phyloP scores from a whole-genome alignment of 2,888 invertebrate species.

The Allophyes oxyacanthae region DNA sequence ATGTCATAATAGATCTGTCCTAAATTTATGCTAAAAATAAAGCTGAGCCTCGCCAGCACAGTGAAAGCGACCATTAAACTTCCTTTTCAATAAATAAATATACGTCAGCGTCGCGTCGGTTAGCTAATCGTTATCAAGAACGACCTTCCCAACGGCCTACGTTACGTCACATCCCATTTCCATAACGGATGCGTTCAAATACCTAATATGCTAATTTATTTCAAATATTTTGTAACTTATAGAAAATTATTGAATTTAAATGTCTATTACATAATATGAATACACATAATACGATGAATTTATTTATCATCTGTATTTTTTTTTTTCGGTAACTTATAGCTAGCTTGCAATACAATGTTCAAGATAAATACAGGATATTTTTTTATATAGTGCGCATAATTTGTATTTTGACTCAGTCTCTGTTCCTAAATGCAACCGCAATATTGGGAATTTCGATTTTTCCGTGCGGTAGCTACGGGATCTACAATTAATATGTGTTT shows the following conservation, averaged over 20 bases:
- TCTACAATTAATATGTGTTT: too few relatives aligned
- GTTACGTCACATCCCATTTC: slow-evolving; percentile 41
- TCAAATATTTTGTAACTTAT: not conserved
- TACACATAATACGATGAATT: not conserved
- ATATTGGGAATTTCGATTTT: too few relatives aligned
- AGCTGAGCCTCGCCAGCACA: not conserved
- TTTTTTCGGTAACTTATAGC: too few relatives aligned
- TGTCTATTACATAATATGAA: slow-evolving; percentile 3
- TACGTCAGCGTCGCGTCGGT: slow-evolving; percentile 8
- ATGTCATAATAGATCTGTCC: too few relatives aligned
- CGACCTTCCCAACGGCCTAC: slow-evolving; percentile 38
- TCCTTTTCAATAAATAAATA: not conserved
- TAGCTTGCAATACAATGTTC: too few relatives aligned
- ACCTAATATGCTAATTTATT: slow-evolving; percentile 19
- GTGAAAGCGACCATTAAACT: slow-evolving; percentile 20
- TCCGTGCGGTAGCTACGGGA: too few relatives aligned
- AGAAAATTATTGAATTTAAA: not conserved
- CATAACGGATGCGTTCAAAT: slow-evolving; percentile 38
- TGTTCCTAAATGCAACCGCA: too few relatives aligned
- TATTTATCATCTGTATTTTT: not conserved
- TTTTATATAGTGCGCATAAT: too few relatives aligned
- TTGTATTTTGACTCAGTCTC: too few relatives aligned
- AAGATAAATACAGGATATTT: too few relatives aligned
- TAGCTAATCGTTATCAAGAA: slow-evolving; percentile 30
- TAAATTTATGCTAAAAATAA: not conserved